Base-by-base conservation (phyloP, 1,140 invertebrate species). In the Listronotus oregonensis region DNA sequence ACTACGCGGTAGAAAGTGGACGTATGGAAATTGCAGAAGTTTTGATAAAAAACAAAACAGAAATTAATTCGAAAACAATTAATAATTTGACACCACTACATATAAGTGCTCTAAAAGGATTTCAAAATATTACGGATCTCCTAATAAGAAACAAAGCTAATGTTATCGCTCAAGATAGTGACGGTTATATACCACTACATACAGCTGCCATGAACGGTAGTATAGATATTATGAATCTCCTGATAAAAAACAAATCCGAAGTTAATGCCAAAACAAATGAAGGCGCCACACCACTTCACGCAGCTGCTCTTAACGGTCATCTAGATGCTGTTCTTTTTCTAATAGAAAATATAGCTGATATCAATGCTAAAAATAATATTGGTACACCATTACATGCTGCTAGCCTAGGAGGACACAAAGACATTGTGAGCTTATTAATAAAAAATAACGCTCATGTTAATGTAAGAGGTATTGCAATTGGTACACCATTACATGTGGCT, bases 1-100 rank as follows among this genome's bases (percentile, higher is more conserved):
- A 83, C 71, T 73, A 80, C 55, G 82, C 82, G 2, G 76, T 76
- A 11, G 65, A 78, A 58, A 70, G 76, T 21, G 80, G 80, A n/a
- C 78, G 76, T 59, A 54, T 72, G 12, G 68, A 71, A 0, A 67
- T 80, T 14, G 63, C 73, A 0, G 56, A 81, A 74, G 71, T 81
- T 34, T 73, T 88, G 34, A 56, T 87, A 6, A 50, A 72, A 73
- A 74, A 21, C 77, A 78, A n/a, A 9, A 83, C 82, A 4, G 72
- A 84, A 63, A 68, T 84, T 9, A 68, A 79, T 18, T 75, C 79
- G 3, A 71, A 62, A 54, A 86, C 84, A 10, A 70, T 74, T 3
- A 80, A 85, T 68, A 82, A 82, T 5, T 84, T 83, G 6, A 50
- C 47, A 6, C 47, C 47, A 27, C 18, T 50, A 27, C 47, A 50